Conservation (phyloP, 2,797 vertebrate genomes). For the Macroramphosus scolopax region DNA sequence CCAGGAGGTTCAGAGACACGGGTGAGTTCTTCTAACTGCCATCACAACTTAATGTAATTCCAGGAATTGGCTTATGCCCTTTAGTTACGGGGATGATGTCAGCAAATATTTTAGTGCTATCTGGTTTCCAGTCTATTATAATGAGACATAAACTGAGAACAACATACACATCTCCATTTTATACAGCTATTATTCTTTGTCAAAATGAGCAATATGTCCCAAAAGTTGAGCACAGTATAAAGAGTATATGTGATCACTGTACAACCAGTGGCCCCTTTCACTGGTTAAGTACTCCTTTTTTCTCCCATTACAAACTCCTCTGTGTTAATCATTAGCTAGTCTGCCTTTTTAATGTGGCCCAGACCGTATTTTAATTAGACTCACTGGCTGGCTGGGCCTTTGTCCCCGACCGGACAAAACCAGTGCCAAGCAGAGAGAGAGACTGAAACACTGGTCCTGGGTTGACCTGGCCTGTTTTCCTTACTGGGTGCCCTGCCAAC, state of each 20-base stretch:
- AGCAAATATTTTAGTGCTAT: not conserved
- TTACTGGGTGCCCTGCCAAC: conserved; percentile 66
- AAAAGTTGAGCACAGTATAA: not conserved
- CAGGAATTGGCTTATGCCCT: not conserved
- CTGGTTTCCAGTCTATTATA: not conserved
- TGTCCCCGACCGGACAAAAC: conserved; percentile 68
- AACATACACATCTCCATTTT: not conserved
- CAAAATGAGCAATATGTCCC: not conserved
- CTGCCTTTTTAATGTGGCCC: conserved; percentile 64
- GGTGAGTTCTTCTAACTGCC: conserved; percentile 47
- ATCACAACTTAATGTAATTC: conserved; percentile 1
- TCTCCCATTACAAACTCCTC: conserved; percentile 52
- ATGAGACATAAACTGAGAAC: not conserved
- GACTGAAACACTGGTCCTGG: conserved; percentile 48
- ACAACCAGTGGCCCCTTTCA: conserved; percentile 26
- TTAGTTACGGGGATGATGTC: conserved; percentile 13
- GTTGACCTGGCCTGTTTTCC: conserved; percentile 61
- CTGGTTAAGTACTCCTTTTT: conserved; percentile 30
- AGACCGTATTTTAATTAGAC: conserved; percentile 76
- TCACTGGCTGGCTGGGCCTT: conserved; percentile 62
- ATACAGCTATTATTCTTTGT: not conserved
- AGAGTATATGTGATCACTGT: conserved; percentile 12
- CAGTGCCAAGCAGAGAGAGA: conserved; percentile 65
- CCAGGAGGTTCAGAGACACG: conserved; percentile 67
- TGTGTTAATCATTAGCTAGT: conserved; percentile 70